These are phyloP conservation scores for Plemyria rubiginata DNA, from an alignment of 2,888 invertebrate genomes.

Conservation along the genomic window DNA sequence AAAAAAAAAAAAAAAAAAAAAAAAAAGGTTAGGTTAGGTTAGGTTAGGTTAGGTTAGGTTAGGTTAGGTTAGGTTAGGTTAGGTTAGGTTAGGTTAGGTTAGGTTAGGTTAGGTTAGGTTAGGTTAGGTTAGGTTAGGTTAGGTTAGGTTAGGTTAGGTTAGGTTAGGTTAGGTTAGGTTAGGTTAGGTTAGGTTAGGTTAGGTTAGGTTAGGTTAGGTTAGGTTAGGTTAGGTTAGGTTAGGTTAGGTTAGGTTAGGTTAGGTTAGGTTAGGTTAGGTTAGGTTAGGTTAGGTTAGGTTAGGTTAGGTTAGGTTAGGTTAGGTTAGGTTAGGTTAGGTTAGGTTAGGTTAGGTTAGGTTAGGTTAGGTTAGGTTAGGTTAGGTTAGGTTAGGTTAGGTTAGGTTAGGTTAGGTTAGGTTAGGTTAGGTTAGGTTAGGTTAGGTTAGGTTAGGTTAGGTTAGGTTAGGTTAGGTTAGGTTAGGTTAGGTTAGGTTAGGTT, in stretches of 20 bases:
- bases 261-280: slow-evolving; percentile 37
- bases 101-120: slow-evolving; percentile 20
- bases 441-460: slow-evolving; percentile 30
- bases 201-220: slow-evolving; percentile 29
- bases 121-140: slow-evolving; percentile 22
- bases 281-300: slow-evolving; percentile 35
- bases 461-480: slow-evolving; percentile 32
- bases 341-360: slow-evolving; percentile 34
- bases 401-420: slow-evolving; percentile 35
- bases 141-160: slow-evolving; percentile 18
- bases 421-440: slow-evolving; percentile 32
- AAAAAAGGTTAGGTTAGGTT: slow-evolving; percentile 5
- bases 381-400: slow-evolving; percentile 32
- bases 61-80: slow-evolving; percentile 9
- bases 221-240: slow-evolving; percentile 32
- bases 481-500: slow-evolving; percentile 34
- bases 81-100: slow-evolving; percentile 9
- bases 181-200: slow-evolving; percentile 23
- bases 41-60: slow-evolving; percentile 9
- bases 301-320: slow-evolving; percentile 32
- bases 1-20: too few relatives aligned
- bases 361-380: slow-evolving; percentile 32
- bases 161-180: slow-evolving; percentile 24
- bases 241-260: slow-evolving; percentile 30
- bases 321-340: slow-evolving; percentile 21